These are phyloP conservation scores for Drosophila pseudoananassae DNA, from an alignment of 1,140 invertebrate species.

Conservation along the genomic window DNA sequence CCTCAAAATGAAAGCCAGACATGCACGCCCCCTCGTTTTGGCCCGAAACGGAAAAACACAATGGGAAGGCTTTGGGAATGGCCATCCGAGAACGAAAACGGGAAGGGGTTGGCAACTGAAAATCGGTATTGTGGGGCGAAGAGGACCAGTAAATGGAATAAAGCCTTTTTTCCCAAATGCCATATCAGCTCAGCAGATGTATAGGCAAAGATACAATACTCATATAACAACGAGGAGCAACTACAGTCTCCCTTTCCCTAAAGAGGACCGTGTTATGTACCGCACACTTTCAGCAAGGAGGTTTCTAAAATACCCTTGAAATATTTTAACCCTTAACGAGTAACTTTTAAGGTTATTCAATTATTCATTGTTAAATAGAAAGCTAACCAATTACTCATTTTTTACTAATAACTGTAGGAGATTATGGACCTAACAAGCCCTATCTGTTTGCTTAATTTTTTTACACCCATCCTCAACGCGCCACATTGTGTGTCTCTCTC, in stretches of 20 bases:
- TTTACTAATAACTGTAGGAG: not conserved
- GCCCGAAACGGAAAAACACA: conserved; percentile 20
- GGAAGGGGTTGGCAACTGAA: not conserved
- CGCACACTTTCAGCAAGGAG: conserved; percentile 9
- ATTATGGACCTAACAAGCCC: not conserved
- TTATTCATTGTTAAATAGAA: too few relatives aligned
- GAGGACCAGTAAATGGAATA: conserved; percentile 59
- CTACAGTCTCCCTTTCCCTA: conserved; percentile 6
- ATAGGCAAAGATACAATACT: conserved; percentile 71
- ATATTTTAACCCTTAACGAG: not conserved
- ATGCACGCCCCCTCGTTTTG: conserved; percentile 18
- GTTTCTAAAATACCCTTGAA: conserved; percentile 21
- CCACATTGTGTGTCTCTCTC: conserved; percentile 44
- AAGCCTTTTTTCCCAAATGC: conserved; percentile 77
- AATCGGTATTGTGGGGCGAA: not conserved
- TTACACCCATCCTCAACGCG: conserved; percentile 61
- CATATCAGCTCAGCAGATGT: conserved; percentile 76
- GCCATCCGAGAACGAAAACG: not conserved
- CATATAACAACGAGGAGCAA: conserved; percentile 32
- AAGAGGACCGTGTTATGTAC: conserved; percentile 33
- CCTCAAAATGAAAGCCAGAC: conserved; percentile 76
- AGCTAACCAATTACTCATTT: not conserved
- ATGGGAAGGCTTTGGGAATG: conserved; percentile 6
- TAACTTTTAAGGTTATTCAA: too few relatives aligned
- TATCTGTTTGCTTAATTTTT: conserved; percentile 35